Evolutionary conservation across 92 coral and sea anemone genomes (phyloP).

Genomic region (Epizoanthus rinbou): DNA sequence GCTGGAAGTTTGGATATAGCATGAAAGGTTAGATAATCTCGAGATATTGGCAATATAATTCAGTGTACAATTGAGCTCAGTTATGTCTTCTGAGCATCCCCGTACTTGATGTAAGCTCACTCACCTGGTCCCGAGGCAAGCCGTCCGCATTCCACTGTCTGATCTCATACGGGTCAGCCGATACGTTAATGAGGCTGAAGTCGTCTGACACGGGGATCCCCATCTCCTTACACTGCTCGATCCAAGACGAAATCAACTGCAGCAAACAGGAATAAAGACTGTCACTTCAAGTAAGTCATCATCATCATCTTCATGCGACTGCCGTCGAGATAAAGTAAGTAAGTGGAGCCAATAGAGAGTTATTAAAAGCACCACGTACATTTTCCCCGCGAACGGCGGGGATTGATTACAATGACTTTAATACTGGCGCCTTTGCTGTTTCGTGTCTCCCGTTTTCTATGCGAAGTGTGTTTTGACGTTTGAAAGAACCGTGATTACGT

Average conservation of each 20-base stretch:
- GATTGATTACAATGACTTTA: background rate
- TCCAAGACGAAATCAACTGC: slow-evolving; percentile 90
- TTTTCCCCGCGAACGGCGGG: no score
- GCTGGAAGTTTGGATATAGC: background rate
- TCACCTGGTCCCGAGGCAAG: slow-evolving; percentile 91
- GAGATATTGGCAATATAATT: no score
- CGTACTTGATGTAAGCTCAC: slow-evolving; percentile 17
- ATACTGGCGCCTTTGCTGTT: background rate
- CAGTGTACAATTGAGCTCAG: no score
- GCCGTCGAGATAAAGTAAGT: no score
- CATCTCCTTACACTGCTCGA: slow-evolving; percentile 84
- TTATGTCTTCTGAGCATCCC: no score
- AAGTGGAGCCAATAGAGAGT: no score
- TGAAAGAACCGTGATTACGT: no score
- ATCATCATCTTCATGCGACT: no score
- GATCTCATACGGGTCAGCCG: slow-evolving; percentile 96
- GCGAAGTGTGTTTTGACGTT: no score
- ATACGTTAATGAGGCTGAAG: slow-evolving; percentile 89
- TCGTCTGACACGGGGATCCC: slow-evolving; percentile 96
- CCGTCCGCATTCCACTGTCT: slow-evolving; percentile 99
- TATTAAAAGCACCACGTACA: no score
- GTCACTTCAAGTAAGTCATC: background rate
- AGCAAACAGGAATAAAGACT: background rate
- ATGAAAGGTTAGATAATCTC: no score
- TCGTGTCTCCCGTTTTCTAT: no score